Percentiles rank a stretch among this genome's conserved stretches.
phyloP scores from a whole-genome alignment of 2,797 vertebrate genomes.

The Pseudochirops corinnae region DNA sequence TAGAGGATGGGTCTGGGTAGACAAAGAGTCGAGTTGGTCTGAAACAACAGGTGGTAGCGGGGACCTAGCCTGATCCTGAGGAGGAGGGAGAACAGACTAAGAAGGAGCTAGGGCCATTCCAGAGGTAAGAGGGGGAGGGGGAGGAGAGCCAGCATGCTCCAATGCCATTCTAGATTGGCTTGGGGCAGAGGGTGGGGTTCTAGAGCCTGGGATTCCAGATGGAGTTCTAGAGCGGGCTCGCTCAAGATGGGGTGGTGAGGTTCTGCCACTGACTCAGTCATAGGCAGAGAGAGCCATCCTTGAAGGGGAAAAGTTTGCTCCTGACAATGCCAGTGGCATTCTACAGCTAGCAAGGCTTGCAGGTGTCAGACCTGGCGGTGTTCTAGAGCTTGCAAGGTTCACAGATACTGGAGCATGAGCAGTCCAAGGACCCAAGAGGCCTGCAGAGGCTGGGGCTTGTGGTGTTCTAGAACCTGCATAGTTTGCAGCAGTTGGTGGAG shows the following conservation, averaged over 20 bases:
- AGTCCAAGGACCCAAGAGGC: constrained; percentile 77
- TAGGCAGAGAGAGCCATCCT: constrained; percentile 78
- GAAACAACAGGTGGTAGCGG: constrained; percentile 73
- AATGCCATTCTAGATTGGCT: constrained; percentile 76
- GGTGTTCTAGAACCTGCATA: constrained; percentile 74
- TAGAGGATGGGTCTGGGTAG: constrained; percentile 58
- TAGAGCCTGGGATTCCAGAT: constrained; percentile 60
- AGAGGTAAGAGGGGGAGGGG: constrained; percentile 10
- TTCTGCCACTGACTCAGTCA: constrained; percentile 77
- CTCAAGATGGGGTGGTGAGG: constrained; percentile 77
- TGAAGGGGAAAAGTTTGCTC: constrained; percentile 79
- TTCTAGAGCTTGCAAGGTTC: constrained; percentile 77
- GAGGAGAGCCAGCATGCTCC: constrained; percentile 74
- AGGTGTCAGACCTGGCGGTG: constrained; percentile 70
- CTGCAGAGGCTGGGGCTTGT: constrained; percentile 70
- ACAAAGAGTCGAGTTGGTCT: constrained; percentile 72
- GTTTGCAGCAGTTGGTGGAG: constrained; percentile 68
- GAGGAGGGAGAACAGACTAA: constrained; percentile 63
- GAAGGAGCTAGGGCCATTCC: constrained; percentile 69
- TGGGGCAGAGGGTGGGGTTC: constrained; percentile 71
- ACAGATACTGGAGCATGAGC: constrained; percentile 73
- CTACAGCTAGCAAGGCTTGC: constrained; percentile 72
- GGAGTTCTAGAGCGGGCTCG: constrained; percentile 78
- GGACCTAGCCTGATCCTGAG: constrained; percentile 76
- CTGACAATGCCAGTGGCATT: constrained; percentile 78